Evolutionary conservation across 2,888 invertebrate species (phyloP).

Genomic region (Drosophila melanocephala): DNA sequence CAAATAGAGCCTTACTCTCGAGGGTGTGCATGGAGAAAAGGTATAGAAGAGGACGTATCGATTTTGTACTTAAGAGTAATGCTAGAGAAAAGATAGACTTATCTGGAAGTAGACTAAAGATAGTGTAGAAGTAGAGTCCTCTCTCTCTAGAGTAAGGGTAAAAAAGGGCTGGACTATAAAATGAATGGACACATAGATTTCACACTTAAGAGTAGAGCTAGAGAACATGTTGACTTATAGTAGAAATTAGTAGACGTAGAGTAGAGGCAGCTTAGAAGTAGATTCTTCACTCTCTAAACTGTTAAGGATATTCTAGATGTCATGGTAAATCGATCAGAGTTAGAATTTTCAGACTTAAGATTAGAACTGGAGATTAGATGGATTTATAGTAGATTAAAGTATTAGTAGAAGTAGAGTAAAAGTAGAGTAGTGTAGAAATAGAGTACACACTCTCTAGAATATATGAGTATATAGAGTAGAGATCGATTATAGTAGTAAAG

Average conservation of each 20-base stretch:
- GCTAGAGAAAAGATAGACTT: background rate
- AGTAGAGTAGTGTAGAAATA: background rate
- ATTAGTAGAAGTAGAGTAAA: background rate
- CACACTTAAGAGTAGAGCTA: background rate
- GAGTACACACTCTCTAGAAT: background rate
- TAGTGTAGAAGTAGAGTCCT: background rate
- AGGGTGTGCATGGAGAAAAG: background rate
- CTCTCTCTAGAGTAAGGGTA: background rate
- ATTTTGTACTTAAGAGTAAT: background rate
- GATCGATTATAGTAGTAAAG: background rate
- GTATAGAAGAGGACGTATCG: background rate
- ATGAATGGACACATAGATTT: background rate
- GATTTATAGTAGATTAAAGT: background rate
- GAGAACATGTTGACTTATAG: background rate
- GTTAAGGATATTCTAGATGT: background rate
- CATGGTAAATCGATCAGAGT: too few relatives aligned
- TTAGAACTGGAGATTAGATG: background rate
- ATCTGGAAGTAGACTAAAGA: background rate
- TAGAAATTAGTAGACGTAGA: background rate
- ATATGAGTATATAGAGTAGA: background rate
- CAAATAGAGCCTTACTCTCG: background rate
- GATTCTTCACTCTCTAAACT: background rate
- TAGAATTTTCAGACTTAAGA: background rate
- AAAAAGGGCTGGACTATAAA: background rate
- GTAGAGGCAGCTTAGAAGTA: background rate